Percentiles rank a stretch among this genome's conserved stretches.
phyloP scores from a whole-genome alignment of 1,140 invertebrate species.

The Octopus sinensis region DNA sequence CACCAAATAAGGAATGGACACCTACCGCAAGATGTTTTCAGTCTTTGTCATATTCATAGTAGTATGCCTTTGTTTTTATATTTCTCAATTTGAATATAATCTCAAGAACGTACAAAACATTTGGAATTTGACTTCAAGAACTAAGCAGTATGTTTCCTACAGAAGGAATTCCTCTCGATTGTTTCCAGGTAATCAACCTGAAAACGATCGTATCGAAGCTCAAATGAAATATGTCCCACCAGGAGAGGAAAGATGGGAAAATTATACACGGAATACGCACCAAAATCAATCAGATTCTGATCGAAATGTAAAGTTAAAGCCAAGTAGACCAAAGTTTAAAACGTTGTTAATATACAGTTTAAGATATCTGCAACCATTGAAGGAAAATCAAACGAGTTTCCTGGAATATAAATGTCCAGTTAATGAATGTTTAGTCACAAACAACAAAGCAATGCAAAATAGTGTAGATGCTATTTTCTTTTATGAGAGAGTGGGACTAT shows the following conservation, averaged over 20 bases:
- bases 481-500: constrained; percentile 23
- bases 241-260: neutral
- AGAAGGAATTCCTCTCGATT: no score
- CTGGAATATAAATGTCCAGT: constrained; percentile 44
- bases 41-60: no score
- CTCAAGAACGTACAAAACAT: no score
- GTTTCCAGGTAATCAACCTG: no score
- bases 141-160: no score
- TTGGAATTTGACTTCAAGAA: no score
- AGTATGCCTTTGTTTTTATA: no score
- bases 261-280: neutral
- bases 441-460: constrained; percentile 24
- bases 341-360: constrained; percentile 41
- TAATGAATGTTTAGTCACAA: constrained; percentile 39
- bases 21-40: no score
- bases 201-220: constrained; percentile 33
- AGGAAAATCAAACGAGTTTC: constrained; percentile 33
- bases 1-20: no score
- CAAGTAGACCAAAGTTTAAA: constrained; percentile 29
- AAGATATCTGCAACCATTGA: constrained; percentile 32
- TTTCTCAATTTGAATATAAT: no score
- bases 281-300: constrained; percentile 15
- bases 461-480: constrained; percentile 46
- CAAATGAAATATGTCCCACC: constrained; percentile 35
- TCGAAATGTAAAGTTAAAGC: constrained; percentile 18